Percentiles rank a stretch among this genome's conserved stretches.
phyloP scores from a whole-genome alignment of 2,888 invertebrate species.

The Piscicola geometra region DNA sequence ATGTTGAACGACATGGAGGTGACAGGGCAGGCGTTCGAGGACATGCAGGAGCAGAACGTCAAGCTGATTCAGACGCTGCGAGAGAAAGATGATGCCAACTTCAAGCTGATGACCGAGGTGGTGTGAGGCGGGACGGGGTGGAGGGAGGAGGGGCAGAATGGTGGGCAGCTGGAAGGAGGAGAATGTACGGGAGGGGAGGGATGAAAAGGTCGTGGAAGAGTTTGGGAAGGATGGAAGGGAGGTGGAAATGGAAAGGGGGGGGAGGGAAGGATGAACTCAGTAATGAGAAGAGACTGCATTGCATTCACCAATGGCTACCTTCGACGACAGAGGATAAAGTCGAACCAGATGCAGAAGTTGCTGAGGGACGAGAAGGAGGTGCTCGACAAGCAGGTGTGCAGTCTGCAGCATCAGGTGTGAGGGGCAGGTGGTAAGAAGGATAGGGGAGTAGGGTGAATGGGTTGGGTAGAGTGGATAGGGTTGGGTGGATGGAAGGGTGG shows the following conservation, averaged over 20 bases:
- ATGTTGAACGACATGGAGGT: conserved; percentile 97
- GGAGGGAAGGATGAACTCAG: too few relatives aligned
- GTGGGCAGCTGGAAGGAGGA: too few relatives aligned
- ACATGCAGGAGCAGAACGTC: conserved; percentile 98
- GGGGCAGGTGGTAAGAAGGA: conserved; percentile 92
- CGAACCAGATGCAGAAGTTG: conserved; percentile 88
- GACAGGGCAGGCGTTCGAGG: conserved; percentile 96
- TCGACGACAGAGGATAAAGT: conserved; percentile 54
- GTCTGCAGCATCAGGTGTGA: conserved; percentile 69
- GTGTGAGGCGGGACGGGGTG: not conserved
- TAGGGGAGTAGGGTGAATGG: conserved; percentile 82
- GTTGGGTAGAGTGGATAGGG: conserved; percentile 87
- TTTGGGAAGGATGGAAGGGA: too few relatives aligned
- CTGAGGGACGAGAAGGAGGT: conserved; percentile 90
- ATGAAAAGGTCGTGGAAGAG: too few relatives aligned
- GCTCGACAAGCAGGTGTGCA: conserved; percentile 77
- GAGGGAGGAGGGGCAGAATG: too few relatives aligned
- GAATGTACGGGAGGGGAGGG: too few relatives aligned
- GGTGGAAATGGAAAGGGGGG: too few relatives aligned
- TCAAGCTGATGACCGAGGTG: conserved; percentile 91
- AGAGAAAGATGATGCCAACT: conserved; percentile 90
- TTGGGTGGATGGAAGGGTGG: not conserved
- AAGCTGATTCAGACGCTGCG: conserved; percentile 86
- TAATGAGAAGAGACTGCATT: too few relatives aligned
- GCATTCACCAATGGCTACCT: too few relatives aligned